Evolutionary conservation across 1,140 invertebrate genomes (phyloP).

Genomic region (Drosophila littoralis): DNA sequence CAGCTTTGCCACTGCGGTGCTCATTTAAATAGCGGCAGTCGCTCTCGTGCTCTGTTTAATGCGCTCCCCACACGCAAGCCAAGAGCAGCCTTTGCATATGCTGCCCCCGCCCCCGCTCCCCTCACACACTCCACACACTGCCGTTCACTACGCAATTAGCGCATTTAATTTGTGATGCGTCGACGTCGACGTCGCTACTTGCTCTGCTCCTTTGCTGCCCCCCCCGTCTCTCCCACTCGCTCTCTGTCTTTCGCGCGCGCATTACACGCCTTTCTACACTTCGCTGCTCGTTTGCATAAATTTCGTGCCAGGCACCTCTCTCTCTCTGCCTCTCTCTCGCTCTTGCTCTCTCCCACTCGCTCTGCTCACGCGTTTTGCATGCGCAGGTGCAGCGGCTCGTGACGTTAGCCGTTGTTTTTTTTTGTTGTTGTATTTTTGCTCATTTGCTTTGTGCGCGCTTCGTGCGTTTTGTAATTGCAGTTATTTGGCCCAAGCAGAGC

Average conservation of each 20-base stretch:
- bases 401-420: slow-evolving; percentile 37
- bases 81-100: slow-evolving; percentile 55
- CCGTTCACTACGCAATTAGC: slow-evolving; percentile 59
- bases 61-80: slow-evolving; percentile 60
- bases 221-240: neutral
- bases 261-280: slow-evolving; percentile 78
- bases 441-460: slow-evolving; percentile 35
- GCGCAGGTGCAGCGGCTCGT: slow-evolving; percentile 67
- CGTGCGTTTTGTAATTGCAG: slow-evolving; percentile 73
- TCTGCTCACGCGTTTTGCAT: slow-evolving; percentile 64
- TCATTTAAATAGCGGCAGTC: slow-evolving; percentile 69
- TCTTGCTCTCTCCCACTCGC: slow-evolving; percentile 17
- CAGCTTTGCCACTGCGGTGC: slow-evolving; percentile 22
- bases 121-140: neutral
- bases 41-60: slow-evolving; percentile 67
- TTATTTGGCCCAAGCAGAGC: slow-evolving; percentile 63
- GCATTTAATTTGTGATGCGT: slow-evolving; percentile 53
- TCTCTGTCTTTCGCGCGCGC: slow-evolving; percentile 21
- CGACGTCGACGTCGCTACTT: slow-evolving; percentile 1
- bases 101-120: slow-evolving; percentile 16
- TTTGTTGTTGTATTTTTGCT: neutral
- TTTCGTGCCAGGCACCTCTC: slow-evolving; percentile 68
- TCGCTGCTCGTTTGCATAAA: slow-evolving; percentile 82
- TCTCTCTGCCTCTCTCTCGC: slow-evolving; percentile 4
- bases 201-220: slow-evolving; percentile 8